These are phyloP conservation scores for Tenebrio molitor DNA, from an alignment of 1,140 invertebrate genomes.

Conservation along the genomic window DNA sequence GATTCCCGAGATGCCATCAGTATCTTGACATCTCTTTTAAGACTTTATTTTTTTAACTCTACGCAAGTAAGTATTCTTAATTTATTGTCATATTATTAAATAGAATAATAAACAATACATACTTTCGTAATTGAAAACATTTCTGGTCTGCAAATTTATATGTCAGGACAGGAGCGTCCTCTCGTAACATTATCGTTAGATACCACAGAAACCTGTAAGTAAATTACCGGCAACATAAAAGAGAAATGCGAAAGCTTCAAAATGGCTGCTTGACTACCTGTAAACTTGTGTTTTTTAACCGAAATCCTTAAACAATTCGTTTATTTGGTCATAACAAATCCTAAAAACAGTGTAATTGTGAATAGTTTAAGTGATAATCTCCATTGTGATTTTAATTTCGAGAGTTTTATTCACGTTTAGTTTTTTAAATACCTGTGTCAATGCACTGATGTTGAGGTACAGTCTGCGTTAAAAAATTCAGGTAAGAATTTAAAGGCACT, in stretches of 20 bases:
- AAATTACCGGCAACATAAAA: background rate
- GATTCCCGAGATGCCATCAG: too few species aligned
- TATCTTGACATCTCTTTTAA: too few species aligned
- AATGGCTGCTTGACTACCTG: conserved; percentile 50
- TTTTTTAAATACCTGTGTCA: conserved; percentile 51
- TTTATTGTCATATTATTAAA: too few species aligned
- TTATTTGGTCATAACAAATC: conserved; percentile 17
- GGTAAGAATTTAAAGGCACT: conserved; percentile 29
- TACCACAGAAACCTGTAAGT: conserved; percentile 7
- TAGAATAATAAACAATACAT: too few species aligned
- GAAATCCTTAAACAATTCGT: conserved; percentile 28
- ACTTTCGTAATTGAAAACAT: too few species aligned
- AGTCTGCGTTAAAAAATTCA: conserved; percentile 38
- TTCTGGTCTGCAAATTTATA: too few species aligned
- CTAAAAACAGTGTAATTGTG: conserved; percentile 20
- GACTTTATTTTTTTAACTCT: too few species aligned
- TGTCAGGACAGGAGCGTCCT: too few species aligned
- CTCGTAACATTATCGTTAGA: too few species aligned
- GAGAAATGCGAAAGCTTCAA: conserved; percentile 45
- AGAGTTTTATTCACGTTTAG: conserved; percentile 46
- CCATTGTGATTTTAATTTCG: conserved; percentile 25
- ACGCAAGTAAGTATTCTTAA: too few species aligned
- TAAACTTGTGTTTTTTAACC: conserved; percentile 35
- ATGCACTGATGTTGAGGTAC: conserved; percentile 55
- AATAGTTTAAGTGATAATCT: background rate